Evolutionary conservation across 1,140 invertebrate species (phyloP).

Genomic region (Leptopilina clavipes): DNA sequence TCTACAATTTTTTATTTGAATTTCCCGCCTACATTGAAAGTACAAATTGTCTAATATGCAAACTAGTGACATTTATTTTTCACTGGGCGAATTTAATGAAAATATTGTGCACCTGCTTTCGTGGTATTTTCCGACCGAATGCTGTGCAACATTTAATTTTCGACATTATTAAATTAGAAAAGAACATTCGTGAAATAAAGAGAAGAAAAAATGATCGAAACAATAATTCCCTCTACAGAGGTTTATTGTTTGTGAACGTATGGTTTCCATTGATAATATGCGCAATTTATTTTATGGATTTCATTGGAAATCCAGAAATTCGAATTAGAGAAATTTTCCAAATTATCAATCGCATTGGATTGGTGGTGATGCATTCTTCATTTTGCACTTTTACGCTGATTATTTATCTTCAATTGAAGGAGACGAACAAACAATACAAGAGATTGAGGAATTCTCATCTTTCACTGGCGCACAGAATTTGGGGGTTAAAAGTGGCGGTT

Average conservation of each 20-base stretch:
- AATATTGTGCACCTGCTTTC: constrained; percentile 6
- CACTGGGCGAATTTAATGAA: constrained; percentile 7
- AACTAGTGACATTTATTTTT: constrained; percentile 21
- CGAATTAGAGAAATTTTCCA: not conserved
- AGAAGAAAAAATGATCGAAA: not conserved
- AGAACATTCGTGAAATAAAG: not conserved
- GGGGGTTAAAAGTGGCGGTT: not conserved
- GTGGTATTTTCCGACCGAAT: not conserved
- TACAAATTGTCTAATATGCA: not conserved
- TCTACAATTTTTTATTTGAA: not conserved
- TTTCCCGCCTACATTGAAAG: not conserved
- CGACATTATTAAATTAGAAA: not conserved
- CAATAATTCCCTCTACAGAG: not conserved
- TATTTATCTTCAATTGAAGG: not conserved
- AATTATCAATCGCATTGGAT: constrained; percentile 3
- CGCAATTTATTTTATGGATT: not conserved
- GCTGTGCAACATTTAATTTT: not conserved
- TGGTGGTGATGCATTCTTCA: not conserved
- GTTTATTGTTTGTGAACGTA: not conserved
- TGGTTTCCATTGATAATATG: not conserved
- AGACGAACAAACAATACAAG: not conserved
- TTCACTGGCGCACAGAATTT: not conserved
- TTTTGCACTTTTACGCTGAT: not conserved
- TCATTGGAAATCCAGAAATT: not conserved
- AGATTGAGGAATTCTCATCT: not conserved